Percentiles rank a stretch among this genome's conserved stretches.
These are phyloP conservation scores for Lepidurus apus DNA, from an alignment of 1,140 invertebrate species.

Conservation along the genomic window DNA sequence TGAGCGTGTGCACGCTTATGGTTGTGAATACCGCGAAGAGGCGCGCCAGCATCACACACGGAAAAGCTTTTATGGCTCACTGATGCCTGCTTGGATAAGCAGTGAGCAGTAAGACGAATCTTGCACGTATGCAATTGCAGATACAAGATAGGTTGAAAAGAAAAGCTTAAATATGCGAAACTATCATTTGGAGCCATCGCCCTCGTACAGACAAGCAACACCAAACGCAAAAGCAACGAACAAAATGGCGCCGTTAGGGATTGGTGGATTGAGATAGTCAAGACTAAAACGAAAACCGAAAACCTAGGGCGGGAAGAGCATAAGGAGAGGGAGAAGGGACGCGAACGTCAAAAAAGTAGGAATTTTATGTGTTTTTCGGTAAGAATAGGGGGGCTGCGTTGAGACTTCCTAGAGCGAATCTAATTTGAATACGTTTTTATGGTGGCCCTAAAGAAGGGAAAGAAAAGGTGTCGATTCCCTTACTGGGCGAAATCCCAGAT, in stretches of 20 bases:
- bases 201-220: not conserved
- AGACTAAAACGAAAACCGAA: not conserved
- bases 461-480: not conserved
- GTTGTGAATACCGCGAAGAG: not conserved
- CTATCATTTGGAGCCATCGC: not conserved
- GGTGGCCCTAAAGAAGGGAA: not conserved
- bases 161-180: not conserved
- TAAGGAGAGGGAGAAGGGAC: not conserved
- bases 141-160: not conserved
- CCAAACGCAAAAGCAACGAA: not conserved
- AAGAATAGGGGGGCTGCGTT: not conserved
- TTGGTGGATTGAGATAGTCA: not conserved
- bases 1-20: not conserved
- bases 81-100: slow-evolving; percentile 12
- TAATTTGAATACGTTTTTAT: slow-evolving; percentile 20
- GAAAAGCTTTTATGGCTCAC: not conserved
- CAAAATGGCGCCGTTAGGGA: not conserved
- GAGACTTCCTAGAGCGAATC: not conserved
- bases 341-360: not conserved
- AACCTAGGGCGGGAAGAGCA: not conserved
- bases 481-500: not conserved
- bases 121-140: slow-evolving; percentile 7
- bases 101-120: not conserved
- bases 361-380: not conserved
- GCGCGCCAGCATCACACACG: not conserved